Evolutionary conservation across 2,888 invertebrate genomes (phyloP), one percentile per base, ranked within the genome.

Genomic region (Amorpha juglandis): DNA sequence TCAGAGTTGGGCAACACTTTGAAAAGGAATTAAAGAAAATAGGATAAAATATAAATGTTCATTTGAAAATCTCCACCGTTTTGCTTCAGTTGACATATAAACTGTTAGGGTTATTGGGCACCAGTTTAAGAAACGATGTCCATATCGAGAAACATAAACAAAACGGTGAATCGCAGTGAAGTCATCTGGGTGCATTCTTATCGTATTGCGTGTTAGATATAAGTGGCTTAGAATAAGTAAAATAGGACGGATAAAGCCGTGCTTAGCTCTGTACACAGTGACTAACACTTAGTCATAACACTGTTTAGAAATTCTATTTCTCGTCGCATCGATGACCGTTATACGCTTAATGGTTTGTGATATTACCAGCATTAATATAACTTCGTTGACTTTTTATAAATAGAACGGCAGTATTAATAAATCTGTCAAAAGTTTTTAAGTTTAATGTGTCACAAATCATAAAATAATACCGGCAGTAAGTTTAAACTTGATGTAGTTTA

Each of bases 121-220:
- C 3, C 27, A 48, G 58, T 58, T 58, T 33, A 16, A 47, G 38
- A 48, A 35, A 16, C 64, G 35, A 19, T 55, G 64, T 19, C 47
- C 68, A 71, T 66, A 69, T 65, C 67, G 68, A 50, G 48, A 48
- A 74, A 71, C 74, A 72, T 74, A 75, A 80, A 79, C 76, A 75
- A 62, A 66, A 67, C 67, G 70, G 71, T 69, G 74, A 74, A 66
- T 70, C 71, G 67, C 69, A 64, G 68, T 75, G 70, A 69, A 76
- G 76, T 79, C 73, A 74, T 74, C 68, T 67, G 66, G 27, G 69
- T 69, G 70, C 74, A 74, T 78, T 74, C 77, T 72, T 73, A 38
- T 63, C 65, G 70, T 73, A 72, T 77, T 73, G 72, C 77, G 70
- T 69, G 65, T 58, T 70, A 62, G 35, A 58, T 65, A 65, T 65